These are phyloP conservation scores for Poeciliopsis prolifica DNA, from an alignment of 2,113 vertebrate genomes.

Conservation along the genomic window DNA sequence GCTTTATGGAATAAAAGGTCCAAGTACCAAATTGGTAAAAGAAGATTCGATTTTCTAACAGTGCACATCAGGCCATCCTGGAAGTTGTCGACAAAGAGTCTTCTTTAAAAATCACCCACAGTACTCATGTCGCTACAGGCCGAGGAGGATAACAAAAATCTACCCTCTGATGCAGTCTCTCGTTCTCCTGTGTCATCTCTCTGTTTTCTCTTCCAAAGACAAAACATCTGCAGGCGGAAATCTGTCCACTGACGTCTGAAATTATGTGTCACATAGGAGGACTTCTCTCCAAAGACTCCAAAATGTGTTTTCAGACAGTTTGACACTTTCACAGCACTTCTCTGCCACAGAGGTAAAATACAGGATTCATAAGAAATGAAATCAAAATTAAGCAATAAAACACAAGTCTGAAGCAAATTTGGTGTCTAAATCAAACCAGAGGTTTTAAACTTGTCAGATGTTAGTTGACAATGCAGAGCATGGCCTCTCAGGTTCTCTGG, in stretches of 20 bases:
- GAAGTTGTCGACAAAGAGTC: neutral
- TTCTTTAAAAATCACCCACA: conserved; percentile 5
- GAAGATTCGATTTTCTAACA: neutral
- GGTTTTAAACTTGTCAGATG: neutral
- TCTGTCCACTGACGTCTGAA: conserved; percentile 17
- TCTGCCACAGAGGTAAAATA: conserved; percentile 10
- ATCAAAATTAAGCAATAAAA: neutral
- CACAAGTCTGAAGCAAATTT: neutral
- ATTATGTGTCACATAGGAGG: neutral
- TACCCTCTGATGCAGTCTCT: neutral
- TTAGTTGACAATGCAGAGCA: neutral
- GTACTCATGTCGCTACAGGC: conserved; percentile 6
- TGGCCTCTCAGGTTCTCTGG: too few species aligned
- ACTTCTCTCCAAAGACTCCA: neutral
- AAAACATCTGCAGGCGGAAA: conserved; percentile 28
- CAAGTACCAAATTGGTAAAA: neutral
- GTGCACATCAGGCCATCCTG: neutral
- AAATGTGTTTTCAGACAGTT: neutral
- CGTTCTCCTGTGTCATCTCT: neutral
- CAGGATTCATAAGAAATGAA: conserved; percentile 5
- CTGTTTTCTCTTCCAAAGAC: conserved; percentile 7
- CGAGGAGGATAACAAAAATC: conserved; percentile 8
- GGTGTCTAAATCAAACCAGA: neutral
- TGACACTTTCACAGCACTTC: neutral
- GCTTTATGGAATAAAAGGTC: neutral